A percentile compares a stretch with the other conserved stretches of the same genome.
Evolutionary conservation across 2,113 vertebrate species (phyloP).

Genomic region (Neodontobutis hainanensis): DNA sequence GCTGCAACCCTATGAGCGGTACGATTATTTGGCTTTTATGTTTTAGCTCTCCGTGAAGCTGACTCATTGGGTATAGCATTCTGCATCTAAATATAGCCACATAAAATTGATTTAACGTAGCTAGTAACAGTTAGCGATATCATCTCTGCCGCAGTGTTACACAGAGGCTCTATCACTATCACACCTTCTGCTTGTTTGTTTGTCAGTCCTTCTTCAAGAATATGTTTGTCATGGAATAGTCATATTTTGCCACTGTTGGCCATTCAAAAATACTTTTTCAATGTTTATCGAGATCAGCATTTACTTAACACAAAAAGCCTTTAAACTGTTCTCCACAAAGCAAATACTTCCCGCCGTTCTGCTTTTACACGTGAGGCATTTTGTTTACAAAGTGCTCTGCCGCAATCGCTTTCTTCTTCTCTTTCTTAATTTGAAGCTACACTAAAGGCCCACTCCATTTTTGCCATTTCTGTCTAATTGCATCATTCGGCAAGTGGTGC

Average conservation of each 20-base stretch:
- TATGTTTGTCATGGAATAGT: too few species aligned
- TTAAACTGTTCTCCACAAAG: constrained; percentile 21
- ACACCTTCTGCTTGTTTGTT: constrained; percentile 52
- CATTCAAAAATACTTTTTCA: neutral
- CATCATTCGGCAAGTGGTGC: constrained; percentile 51
- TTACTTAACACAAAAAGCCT: constrained; percentile 8
- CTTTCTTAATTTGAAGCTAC: constrained; percentile 54
- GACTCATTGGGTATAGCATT: neutral
- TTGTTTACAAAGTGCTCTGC: constrained; percentile 27
- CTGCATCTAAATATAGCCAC: constrained; percentile 7
- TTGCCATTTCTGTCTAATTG: constrained; percentile 43
- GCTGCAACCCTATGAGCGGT: too few species aligned
- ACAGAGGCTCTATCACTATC: constrained; percentile 24
- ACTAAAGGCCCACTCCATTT: constrained; percentile 40
- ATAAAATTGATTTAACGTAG: constrained; percentile 9
- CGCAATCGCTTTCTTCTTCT: constrained; percentile 23
- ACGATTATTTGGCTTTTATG: neutral
- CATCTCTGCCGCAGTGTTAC: constrained; percentile 33
- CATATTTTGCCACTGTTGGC: neutral
- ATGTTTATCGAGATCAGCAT: neutral
- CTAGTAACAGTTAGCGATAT: constrained; percentile 33
- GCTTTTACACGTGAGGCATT: constrained; percentile 42
- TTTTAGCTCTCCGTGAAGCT: neutral
- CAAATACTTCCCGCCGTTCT: neutral
- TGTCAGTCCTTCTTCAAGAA: constrained; percentile 15